These are phyloP conservation scores for Orchesella flavescens DNA, from an alignment of 2,888 invertebrate genomes.

Conservation along the genomic window DNA sequence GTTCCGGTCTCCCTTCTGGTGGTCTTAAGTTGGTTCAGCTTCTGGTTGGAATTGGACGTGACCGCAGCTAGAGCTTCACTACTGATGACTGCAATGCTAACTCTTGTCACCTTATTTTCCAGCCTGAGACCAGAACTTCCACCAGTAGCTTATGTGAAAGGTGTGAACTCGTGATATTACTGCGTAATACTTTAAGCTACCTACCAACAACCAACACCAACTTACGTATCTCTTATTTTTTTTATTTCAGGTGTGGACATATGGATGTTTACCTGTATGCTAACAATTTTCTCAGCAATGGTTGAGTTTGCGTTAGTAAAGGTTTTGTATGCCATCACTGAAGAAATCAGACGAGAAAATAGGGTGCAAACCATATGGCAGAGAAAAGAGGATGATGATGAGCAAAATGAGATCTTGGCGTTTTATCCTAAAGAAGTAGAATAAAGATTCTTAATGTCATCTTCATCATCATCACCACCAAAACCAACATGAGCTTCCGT, in stretches of 20 bases:
- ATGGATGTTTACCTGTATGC: conserved; percentile 88
- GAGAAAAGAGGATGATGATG: background rate
- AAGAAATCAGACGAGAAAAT: conserved; percentile 73
- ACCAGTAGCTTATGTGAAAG: conserved; percentile 90
- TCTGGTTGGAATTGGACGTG: conserved; percentile 88
- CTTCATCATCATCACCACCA: too few relatives aligned
- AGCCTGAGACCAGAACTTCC: conserved; percentile 87
- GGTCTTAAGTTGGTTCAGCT: conserved; percentile 89
- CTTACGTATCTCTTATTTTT: too few relatives aligned
- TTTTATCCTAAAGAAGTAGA: background rate
- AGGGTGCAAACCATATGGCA: background rate
- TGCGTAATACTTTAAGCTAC: too few relatives aligned
- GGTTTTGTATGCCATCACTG: conserved; percentile 82
- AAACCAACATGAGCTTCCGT: too few relatives aligned
- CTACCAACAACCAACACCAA: too few relatives aligned
- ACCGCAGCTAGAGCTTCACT: conserved; percentile 87
- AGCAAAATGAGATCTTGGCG: background rate
- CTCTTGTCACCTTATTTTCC: conserved; percentile 90
- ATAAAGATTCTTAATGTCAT: too few relatives aligned
- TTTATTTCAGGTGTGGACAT: conserved; percentile 74
- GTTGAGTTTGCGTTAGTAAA: conserved; percentile 89
- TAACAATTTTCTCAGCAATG: conserved; percentile 87
- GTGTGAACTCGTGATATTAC: conserved; percentile 1
- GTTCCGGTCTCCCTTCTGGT: conserved; percentile 88
- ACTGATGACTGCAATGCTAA: conserved; percentile 87